A percentile compares a stretch with the other conserved stretches of the same genome.
Evolutionary conservation across 2,113 vertebrate species (phyloP).

Genomic region (Rynchops niger): DNA sequence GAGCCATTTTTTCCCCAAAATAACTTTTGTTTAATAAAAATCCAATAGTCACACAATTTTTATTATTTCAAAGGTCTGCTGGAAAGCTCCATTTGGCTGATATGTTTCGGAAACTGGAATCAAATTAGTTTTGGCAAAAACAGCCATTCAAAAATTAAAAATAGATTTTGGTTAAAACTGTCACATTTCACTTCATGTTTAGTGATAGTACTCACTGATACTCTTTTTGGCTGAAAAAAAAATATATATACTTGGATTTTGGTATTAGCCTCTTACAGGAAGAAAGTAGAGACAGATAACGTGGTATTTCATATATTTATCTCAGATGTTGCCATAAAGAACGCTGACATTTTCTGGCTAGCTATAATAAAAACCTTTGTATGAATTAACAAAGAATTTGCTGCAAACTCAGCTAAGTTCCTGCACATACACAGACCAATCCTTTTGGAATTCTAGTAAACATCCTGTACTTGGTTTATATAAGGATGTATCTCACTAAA

Average conservation of each 20-base stretch:
- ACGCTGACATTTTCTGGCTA: background rate
- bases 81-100: background rate
- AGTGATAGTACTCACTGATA: background rate
- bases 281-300: background rate
- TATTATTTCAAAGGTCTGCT: background rate
- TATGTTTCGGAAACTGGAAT: background rate
- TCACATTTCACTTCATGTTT: background rate
- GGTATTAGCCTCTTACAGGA: background rate
- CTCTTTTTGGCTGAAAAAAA: background rate
- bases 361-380: fast-evolving
- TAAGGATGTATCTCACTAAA: background rate
- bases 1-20: background rate
- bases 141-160: background rate
- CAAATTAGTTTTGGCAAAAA: background rate
- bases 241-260: background rate
- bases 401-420: background rate
- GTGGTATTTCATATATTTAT: background rate
- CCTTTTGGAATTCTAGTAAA: background rate
- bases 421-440: fast-evolving
- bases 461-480: background rate
- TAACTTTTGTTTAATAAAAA: background rate
- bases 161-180: background rate
- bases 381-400: background rate
- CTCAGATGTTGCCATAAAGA: background rate
- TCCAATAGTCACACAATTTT: background rate